A percentile compares a stretch with the other conserved stretches of the same genome.
These are phyloP conservation scores for Saxidomus purpurata DNA, from an alignment of 1,140 invertebrate genomes.

Conservation along the genomic window DNA sequence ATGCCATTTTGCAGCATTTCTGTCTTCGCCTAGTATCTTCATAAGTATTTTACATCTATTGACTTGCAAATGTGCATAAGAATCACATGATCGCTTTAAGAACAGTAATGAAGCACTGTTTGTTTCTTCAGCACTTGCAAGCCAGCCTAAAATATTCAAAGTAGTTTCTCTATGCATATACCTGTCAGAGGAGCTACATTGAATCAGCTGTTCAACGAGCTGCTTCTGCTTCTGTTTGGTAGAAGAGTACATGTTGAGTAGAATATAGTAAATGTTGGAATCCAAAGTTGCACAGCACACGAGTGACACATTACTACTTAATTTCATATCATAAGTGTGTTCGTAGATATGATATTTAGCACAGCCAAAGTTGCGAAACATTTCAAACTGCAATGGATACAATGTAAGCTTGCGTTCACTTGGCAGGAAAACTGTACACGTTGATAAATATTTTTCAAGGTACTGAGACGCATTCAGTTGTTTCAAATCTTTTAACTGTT, in stretches of 20 bases:
- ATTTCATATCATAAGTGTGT: too few species aligned
- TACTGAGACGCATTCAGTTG: neutral
- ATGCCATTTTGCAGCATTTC: conserved; percentile 13
- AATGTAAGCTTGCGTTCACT: neutral
- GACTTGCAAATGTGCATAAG: neutral
- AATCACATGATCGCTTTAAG: neutral
- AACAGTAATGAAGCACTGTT: neutral
- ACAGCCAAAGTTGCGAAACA: neutral
- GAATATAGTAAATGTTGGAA: neutral
- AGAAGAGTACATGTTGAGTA: neutral
- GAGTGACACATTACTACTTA: neutral
- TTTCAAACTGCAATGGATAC: conserved; percentile 1
- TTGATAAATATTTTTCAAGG: neutral
- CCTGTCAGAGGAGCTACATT: too few species aligned
- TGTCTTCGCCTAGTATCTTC: neutral
- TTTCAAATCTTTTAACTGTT: too few species aligned
- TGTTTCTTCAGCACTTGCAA: neutral
- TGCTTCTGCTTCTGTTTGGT: neutral
- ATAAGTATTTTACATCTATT: too few species aligned
- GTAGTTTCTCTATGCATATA: neutral
- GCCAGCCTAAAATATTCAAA: neutral
- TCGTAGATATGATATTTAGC: neutral
- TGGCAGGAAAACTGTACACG: neutral
- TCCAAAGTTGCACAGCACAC: neutral
- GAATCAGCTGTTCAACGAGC: too few species aligned